A percentile compares a stretch with the other conserved stretches of the same genome.
These are phyloP conservation scores for Callimorpha dominula DNA, from an alignment of 2,888 invertebrate species.

Conservation along the genomic window DNA sequence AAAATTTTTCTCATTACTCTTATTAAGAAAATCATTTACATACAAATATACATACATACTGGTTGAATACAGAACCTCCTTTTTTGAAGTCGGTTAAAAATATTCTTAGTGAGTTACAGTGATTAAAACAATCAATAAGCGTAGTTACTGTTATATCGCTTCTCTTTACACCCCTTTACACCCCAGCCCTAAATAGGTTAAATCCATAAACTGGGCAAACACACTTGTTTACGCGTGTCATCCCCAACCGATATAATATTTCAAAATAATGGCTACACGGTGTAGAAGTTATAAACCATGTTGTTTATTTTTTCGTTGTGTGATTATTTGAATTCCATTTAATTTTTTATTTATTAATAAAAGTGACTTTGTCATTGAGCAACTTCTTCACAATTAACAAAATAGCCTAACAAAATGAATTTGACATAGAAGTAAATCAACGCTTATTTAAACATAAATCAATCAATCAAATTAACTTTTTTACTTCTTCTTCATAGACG, in stretches of 20 bases:
- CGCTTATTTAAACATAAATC: too few relatives aligned
- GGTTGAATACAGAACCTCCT: too few relatives aligned
- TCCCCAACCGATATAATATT: neutral
- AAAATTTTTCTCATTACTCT: too few relatives aligned
- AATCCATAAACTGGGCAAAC: constrained; percentile 3
- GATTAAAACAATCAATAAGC: neutral
- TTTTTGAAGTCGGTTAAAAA: neutral
- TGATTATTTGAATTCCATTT: neutral
- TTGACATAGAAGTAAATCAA: too few relatives aligned
- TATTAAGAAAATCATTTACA: too few relatives aligned
- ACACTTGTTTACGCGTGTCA: constrained; percentile 2
- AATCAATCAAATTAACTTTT: too few relatives aligned
- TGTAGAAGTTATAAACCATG: neutral
- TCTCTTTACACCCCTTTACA: neutral
- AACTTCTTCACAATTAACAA: too few relatives aligned
- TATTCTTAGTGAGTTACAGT: neutral
- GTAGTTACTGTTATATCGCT: constrained; percentile 11
- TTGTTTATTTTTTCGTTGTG: neutral
- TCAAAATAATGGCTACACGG: constrained; percentile 2
- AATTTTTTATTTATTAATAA: neutral
- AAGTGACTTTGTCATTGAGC: too few relatives aligned
- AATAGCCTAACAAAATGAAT: too few relatives aligned
- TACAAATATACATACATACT: too few relatives aligned
- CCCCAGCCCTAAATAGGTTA: constrained; percentile 1
- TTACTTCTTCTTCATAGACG: too few relatives aligned